Percentiles rank a stretch among this genome's conserved stretches.
Evolutionary conservation across 92 coral and sea anemone species (phyloP).

Genomic region (Siderastrea radians): DNA sequence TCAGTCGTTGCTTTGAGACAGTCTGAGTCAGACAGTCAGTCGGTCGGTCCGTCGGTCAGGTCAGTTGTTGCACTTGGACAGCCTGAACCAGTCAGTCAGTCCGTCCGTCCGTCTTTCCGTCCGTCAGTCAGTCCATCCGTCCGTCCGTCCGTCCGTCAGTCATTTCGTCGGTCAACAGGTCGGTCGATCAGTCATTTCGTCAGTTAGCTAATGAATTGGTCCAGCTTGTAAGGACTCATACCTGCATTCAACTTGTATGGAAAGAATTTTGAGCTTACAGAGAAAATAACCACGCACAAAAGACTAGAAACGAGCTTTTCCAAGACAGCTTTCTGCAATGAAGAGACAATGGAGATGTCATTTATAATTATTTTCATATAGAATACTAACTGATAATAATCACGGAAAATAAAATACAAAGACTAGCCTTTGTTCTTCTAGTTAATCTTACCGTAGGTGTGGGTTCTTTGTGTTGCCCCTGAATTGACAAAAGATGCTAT

Average conservation of each 20-base stretch:
- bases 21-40: not conserved
- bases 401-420: too few relatives aligned
- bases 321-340: constrained; percentile 32
- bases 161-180: not conserved
- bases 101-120: too few relatives aligned
- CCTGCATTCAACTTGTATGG: constrained; percentile 50
- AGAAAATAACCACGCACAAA: not conserved
- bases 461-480: constrained; percentile 36
- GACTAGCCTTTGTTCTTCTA: not conserved
- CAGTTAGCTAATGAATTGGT: not conserved
- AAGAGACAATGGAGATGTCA: not conserved
- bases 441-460: constrained; percentile 34
- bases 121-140: too few relatives aligned
- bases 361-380: not conserved
- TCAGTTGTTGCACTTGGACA: not conserved
- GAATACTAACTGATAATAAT: not conserved
- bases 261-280: constrained; percentile 14
- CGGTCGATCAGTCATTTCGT: too few relatives aligned
- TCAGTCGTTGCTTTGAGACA: not conserved
- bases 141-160: not conserved
- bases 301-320: constrained; percentile 19
- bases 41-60: not conserved
- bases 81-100: too few relatives aligned
- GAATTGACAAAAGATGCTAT: not conserved
- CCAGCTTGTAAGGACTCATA: not conserved